A percentile compares a stretch with the other conserved stretches of the same genome.
These are phyloP conservation scores for Dicyrtoma fusca DNA, from an alignment of 2,888 invertebrate genomes.

Conservation along the genomic window DNA sequence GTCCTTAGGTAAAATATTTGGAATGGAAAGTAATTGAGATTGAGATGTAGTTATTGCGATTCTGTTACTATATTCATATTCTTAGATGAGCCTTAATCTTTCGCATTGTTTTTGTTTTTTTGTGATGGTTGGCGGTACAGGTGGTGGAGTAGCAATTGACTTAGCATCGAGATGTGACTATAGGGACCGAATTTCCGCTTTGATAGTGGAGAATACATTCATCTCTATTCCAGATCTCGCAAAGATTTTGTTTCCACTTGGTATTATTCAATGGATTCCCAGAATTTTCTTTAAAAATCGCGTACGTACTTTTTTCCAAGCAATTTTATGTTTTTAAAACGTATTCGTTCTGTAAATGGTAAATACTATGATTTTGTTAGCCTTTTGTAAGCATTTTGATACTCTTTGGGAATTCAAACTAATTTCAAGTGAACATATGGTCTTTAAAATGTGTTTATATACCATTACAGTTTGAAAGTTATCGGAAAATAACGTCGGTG, in stretches of 20 bases:
- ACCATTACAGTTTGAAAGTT: constrained; percentile 62
- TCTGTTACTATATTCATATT: too few relatives aligned
- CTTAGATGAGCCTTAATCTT: too few relatives aligned
- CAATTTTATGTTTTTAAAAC: too few relatives aligned
- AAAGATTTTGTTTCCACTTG: constrained; percentile 75
- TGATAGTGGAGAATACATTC: constrained; percentile 93
- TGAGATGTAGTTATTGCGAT: too few relatives aligned
- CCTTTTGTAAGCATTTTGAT: background rate
- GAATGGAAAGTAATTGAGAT: too few relatives aligned
- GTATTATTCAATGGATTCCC: constrained; percentile 75
- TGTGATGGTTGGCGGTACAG: constrained; percentile 60
- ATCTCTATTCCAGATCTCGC: constrained; percentile 94
- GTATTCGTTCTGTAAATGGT: too few relatives aligned
- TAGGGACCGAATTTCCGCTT: constrained; percentile 77
- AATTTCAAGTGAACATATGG: constrained; percentile 14
- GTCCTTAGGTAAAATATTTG: constrained; percentile 79
- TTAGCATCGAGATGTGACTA: constrained; percentile 77
- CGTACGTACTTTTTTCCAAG: constrained; percentile 63
- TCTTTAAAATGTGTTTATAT: too few relatives aligned
- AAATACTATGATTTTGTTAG: too few relatives aligned
- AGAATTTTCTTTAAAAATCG: constrained; percentile 87
- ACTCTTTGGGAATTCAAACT: background rate
- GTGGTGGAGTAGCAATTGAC: constrained; percentile 91
- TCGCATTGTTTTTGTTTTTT: background rate
- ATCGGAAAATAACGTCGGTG: constrained; percentile 72